These are phyloP conservation scores for Cetoscarus ocellatus DNA, from an alignment of 2,797 vertebrate genomes.

Conservation along the genomic window DNA sequence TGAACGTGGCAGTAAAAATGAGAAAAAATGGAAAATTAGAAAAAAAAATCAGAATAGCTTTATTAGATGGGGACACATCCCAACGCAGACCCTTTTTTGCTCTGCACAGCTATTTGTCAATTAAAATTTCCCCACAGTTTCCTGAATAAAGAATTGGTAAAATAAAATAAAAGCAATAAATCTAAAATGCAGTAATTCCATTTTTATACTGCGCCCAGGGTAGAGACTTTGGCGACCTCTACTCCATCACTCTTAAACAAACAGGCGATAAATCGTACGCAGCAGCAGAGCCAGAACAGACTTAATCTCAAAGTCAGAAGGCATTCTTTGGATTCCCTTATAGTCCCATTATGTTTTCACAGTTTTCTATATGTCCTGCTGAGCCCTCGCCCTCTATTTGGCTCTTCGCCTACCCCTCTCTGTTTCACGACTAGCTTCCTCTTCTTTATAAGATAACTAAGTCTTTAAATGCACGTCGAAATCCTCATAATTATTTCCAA, in stretches of 20 bases:
- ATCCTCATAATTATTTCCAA: constrained; percentile 44
- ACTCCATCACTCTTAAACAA: constrained; percentile 19
- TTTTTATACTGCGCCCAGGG: constrained; percentile 24
- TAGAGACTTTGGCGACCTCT: constrained; percentile 29
- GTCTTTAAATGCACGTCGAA: constrained; percentile 38
- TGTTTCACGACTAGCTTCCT: constrained; percentile 31
- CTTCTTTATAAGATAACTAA: constrained; percentile 37
- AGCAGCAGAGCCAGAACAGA: constrained; percentile 16
- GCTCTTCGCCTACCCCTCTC: constrained; percentile 8
- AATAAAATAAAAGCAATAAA: background rate
- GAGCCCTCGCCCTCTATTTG: constrained; percentile 20
- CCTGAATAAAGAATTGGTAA: too few relatives aligned
- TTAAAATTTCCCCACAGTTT: too few relatives aligned
- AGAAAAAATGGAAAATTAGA: too few relatives aligned
- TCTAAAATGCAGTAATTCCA: constrained; percentile 12
- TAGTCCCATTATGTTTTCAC: constrained; percentile 16
- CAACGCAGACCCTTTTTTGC: too few relatives aligned
- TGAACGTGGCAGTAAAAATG: too few relatives aligned
- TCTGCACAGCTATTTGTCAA: too few relatives aligned
- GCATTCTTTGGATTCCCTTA: constrained; percentile 17
- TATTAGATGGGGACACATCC: too few relatives aligned
- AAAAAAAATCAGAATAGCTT: too few relatives aligned
- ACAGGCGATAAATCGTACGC: constrained; percentile 5
- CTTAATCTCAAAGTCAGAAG: constrained; percentile 1
- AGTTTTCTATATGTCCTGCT: constrained; percentile 27